Conservation (phyloP, 2,797 vertebrate species). For the Ctenopoma kingsleyae region DNA sequence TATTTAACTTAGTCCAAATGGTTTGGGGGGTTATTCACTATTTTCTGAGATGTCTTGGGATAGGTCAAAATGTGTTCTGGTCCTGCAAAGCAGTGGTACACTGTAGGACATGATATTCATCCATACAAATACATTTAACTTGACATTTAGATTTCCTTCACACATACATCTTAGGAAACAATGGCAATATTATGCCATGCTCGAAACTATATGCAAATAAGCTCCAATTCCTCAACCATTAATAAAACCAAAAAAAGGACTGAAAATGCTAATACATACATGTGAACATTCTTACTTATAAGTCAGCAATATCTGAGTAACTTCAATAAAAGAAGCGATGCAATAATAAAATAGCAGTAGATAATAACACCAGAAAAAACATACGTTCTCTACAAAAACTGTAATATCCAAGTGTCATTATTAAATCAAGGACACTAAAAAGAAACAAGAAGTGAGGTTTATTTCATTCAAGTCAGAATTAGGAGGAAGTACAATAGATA, state of each 20-base stretch:
- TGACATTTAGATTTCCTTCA: neutral
- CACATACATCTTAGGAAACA: neutral
- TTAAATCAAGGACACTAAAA: slow-evolving; percentile 7
- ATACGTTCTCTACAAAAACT: neutral
- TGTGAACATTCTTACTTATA: neutral
- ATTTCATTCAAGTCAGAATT: slow-evolving; percentile 13
- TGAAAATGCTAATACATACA: neutral
- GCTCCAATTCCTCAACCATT: neutral
- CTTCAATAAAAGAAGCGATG: slow-evolving; percentile 19
- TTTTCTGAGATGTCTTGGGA: neutral
- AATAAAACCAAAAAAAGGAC: neutral
- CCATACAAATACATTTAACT: neutral
- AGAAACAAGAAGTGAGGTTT: neutral
- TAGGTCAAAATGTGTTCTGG: neutral
- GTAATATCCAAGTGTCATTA: slow-evolving; percentile 13
- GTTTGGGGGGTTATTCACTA: too few relatives aligned
- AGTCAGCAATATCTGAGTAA: slow-evolving; percentile 14
- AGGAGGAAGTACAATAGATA: neutral
- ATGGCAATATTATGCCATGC: neutral
- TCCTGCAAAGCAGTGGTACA: neutral
- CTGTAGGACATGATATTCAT: neutral
- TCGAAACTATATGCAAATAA: neutral
- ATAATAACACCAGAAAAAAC: slow-evolving; percentile 16
- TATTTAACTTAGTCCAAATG: neutral
- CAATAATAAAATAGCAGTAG: slow-evolving; percentile 3